A percentile compares a stretch with the other conserved stretches of the same genome.
phyloP scores from a whole-genome alignment of 2,797 vertebrate genomes.

The Lutjanus campechanus region DNA sequence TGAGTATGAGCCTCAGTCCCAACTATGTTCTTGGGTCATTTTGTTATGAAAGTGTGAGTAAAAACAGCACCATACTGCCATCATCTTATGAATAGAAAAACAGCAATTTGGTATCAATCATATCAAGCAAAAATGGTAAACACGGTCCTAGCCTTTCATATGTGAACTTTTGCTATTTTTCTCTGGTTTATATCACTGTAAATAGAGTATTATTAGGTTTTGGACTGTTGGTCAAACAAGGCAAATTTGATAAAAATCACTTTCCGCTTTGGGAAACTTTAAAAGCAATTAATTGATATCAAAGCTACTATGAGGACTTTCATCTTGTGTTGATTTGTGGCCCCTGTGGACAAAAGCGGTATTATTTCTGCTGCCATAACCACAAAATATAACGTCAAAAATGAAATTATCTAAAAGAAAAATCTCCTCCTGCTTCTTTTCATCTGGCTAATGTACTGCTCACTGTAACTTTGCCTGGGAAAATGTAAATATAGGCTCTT shows the following conservation, averaged over 20 bases:
- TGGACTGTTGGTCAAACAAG: neutral
- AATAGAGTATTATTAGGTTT: neutral
- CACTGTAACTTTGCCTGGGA: no score
- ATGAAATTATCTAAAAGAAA: no score
- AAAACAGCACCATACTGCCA: neutral
- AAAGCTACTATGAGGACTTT: no score
- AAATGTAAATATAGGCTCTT: no score
- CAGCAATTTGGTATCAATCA: neutral
- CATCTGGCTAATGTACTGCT: no score
- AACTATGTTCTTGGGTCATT: neutral
- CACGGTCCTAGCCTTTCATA: neutral
- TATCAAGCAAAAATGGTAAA: slow-evolving; percentile 1
- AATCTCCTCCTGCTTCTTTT: no score
- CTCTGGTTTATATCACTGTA: neutral
- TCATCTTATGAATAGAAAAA: neutral
- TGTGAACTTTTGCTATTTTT: neutral
- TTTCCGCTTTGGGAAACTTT: neutral
- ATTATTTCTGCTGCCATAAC: no score
- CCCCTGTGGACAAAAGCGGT: no score
- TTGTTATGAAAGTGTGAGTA: neutral
- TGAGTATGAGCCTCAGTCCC: neutral
- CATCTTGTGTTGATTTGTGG: no score
- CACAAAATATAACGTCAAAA: no score
- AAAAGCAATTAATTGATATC: neutral
- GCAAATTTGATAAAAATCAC: neutral